Evolutionary conservation across 2,888 invertebrate genomes (phyloP).

Genomic region (Eupithecia pulchellata): DNA sequence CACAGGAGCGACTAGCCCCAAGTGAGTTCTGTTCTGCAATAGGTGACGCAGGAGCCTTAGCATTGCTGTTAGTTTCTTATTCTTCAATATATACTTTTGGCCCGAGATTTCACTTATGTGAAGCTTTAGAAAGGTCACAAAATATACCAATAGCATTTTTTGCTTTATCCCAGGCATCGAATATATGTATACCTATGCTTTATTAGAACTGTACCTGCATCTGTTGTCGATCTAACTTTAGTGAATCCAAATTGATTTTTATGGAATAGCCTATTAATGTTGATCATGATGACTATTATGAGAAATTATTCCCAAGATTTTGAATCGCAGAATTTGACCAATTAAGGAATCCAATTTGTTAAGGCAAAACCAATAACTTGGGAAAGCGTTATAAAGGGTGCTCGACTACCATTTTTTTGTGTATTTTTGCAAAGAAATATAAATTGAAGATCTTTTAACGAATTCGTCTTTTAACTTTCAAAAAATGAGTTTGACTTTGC

Average conservation of each 20-base stretch:
- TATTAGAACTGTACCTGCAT: too few species aligned
- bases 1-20: too few species aligned
- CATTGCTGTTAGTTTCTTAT: neutral
- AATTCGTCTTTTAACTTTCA: conserved; percentile 3
- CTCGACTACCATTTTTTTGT: neutral
- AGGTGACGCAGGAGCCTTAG: too few species aligned
- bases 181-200: too few species aligned
- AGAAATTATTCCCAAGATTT: neutral
- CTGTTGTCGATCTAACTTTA: too few species aligned
- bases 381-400: neutral
- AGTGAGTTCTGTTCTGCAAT: too few species aligned
- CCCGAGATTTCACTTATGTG: too few species aligned
- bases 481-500: conserved; percentile 7
- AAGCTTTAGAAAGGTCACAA: too few species aligned
- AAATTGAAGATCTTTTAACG: neutral
- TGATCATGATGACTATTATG: neutral
- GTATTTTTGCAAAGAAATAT: neutral
- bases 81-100: neutral
- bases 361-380: neutral
- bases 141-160: too few species aligned
- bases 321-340: neutral
- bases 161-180: too few species aligned
- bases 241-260: too few species aligned
- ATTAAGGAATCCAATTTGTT: neutral
- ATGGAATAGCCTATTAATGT: too few species aligned